Evolutionary conservation across 64 coral and sea anemone genomes (phyloP).

Genomic region (Dendrophyllia cribrosa): DNA sequence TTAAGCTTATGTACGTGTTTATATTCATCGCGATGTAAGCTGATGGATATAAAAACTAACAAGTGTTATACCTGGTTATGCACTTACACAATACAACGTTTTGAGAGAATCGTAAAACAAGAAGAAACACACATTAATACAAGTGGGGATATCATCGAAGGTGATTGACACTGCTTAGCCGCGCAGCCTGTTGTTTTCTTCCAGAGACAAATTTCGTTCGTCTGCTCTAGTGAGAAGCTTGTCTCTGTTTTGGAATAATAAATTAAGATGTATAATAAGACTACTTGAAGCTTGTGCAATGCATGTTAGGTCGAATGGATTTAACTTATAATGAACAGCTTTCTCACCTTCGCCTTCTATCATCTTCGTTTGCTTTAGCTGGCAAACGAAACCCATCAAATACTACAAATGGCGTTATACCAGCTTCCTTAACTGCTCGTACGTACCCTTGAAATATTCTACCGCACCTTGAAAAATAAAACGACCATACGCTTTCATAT

Average conservation of each 20-base stretch:
- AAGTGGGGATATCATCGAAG: not conserved
- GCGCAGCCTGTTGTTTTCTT: not conserved
- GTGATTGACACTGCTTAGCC: conserved; percentile 17
- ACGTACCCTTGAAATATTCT: conserved; percentile 23
- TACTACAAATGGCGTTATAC: conserved; percentile 49
- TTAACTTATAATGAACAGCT: no score
- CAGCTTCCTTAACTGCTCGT: not conserved
- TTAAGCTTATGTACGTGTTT: no score
- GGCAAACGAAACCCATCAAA: conserved; percentile 59
- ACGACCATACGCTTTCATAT: no score
- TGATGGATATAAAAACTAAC: no score
- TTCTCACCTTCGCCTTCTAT: conserved; percentile 24
- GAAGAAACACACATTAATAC: conserved; percentile 3
- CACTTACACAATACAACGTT: no score
- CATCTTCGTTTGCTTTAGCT: conserved; percentile 45
- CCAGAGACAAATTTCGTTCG: not conserved
- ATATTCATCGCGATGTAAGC: no score
- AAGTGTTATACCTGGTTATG: no score
- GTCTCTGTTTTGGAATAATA: not conserved
- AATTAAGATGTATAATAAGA: no score
- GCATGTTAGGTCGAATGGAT: no score
- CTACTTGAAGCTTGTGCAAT: no score
- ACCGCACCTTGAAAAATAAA: not conserved
- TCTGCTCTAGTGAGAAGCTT: not conserved
- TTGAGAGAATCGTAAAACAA: not conserved